Percentiles rank a stretch among this genome's conserved stretches.
Conservation (phyloP, 2,113 vertebrate species). For the Merops nubicus region DNA sequence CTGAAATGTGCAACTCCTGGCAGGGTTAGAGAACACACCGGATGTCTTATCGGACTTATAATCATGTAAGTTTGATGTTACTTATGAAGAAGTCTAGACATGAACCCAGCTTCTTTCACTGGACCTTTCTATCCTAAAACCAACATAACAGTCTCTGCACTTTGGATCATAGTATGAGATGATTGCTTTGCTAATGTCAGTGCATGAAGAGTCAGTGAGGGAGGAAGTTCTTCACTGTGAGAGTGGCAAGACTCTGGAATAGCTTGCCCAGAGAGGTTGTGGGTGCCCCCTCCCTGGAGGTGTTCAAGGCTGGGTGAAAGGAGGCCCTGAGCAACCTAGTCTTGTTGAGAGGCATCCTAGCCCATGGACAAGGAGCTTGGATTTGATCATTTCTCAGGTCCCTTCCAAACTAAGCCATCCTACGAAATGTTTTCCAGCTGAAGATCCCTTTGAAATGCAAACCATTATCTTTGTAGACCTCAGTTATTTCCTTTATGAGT, state of each 20-base stretch:
- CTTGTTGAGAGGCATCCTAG: no score
- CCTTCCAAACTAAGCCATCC: no score
- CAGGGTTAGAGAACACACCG: neutral
- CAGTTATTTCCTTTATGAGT: neutral
- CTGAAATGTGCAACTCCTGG: neutral
- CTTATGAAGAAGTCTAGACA: neutral
- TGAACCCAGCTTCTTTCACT: neutral
- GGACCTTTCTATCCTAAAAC: neutral
- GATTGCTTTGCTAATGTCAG: neutral
- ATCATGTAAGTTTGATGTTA: neutral
- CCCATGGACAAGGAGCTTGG: no score
- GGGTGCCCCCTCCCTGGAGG: no score
- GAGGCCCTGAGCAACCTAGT: no score
- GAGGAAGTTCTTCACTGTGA: no score
- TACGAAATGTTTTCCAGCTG: neutral
- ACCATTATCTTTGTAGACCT: neutral
- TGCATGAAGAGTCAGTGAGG: fast-evolving
- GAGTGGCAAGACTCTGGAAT: no score
- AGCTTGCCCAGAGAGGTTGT: no score
- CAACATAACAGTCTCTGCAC: fast-evolving
- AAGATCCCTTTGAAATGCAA: neutral
- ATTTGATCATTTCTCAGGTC: no score
- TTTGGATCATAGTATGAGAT: neutral
- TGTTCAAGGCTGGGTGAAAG: no score
- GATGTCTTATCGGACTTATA: neutral